These are phyloP conservation scores for Sardina pilchardus DNA, from an alignment of 2,113 vertebrate species.

Conservation along the genomic window DNA sequence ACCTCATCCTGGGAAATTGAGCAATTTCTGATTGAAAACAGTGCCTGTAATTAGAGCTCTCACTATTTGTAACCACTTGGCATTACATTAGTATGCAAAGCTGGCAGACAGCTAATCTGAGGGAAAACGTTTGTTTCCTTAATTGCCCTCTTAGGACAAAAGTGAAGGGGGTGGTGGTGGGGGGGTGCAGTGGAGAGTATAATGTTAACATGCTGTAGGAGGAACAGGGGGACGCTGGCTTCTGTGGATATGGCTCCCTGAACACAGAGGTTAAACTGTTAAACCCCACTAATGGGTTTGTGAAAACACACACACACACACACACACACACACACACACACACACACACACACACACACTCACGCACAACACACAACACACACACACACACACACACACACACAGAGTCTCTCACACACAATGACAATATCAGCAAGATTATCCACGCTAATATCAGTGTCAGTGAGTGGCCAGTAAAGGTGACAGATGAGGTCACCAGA, in stretches of 20 bases:
- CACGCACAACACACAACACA: conserved; percentile 25
- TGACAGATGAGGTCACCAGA: background rate
- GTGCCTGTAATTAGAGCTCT: conserved; percentile 81
- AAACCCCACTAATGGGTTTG: conserved; percentile 71
- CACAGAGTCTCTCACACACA: background rate
- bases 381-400: conserved; percentile 25
- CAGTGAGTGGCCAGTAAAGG: conserved; percentile 2
- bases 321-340: conserved; percentile 20
- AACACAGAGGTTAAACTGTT: conserved; percentile 76
- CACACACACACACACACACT: conserved; percentile 45
- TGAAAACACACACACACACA: conserved; percentile 39
- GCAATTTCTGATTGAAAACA: conserved; percentile 81
- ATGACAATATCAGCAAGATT: background rate
- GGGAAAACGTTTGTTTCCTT: conserved; percentile 87
- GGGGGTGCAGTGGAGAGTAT: conserved; percentile 64
- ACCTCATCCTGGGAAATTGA: conserved; percentile 79
- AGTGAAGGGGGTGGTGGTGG: conserved; percentile 69
- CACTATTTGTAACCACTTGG: conserved; percentile 81
- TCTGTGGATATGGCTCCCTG: conserved; percentile 68
- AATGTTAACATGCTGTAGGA: conserved; percentile 73
- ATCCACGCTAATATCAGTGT: conserved; percentile 10
- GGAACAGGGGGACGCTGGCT: conserved; percentile 68
- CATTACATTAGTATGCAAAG: conserved; percentile 87
- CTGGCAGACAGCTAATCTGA: conserved; percentile 81
- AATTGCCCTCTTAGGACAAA: conserved; percentile 90